Percentiles rank a stretch among this genome's conserved stretches.
phyloP scores from a whole-genome alignment of 2,797 vertebrate genomes.

The Tenualosa ilisha region DNA sequence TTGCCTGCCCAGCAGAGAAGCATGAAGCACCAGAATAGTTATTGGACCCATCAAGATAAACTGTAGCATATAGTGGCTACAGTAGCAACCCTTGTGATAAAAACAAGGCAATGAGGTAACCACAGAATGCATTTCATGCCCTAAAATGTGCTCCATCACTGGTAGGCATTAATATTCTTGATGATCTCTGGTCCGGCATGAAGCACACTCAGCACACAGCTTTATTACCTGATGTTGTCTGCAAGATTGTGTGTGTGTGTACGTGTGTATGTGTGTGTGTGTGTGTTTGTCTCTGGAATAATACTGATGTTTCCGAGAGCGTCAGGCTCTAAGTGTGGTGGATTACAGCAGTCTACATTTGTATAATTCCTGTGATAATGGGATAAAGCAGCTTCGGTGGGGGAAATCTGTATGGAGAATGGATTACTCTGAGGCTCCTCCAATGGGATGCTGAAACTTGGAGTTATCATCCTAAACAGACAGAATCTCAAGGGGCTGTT shows the following conservation, averaged over 20 bases:
- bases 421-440: conserved; percentile 74
- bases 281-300: conserved; percentile 61
- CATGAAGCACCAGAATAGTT: neutral
- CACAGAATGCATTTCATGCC: neutral
- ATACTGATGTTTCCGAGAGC: conserved; percentile 62
- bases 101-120: conserved; percentile 6
- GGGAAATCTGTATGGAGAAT: conserved; percentile 77
- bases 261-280: conserved; percentile 57
- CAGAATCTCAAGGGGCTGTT: conserved; percentile 71
- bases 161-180: conserved; percentile 22
- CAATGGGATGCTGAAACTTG: conserved; percentile 71
- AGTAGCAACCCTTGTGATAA: conserved; percentile 8
- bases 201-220: conserved; percentile 18
- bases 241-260: conserved; percentile 39
- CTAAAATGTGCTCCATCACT: neutral
- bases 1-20: neutral
- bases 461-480: conserved; percentile 75
- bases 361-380: conserved; percentile 80
- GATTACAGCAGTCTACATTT: conserved; percentile 77
- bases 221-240: conserved; percentile 51
- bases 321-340: conserved; percentile 67
- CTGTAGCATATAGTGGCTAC: neutral
- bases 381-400: conserved; percentile 75
- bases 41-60: conserved; percentile 21
- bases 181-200: neutral